Evolutionary conservation across 2,797 vertebrate species (phyloP).

Genomic region (Arctocebus calabarensis): DNA sequence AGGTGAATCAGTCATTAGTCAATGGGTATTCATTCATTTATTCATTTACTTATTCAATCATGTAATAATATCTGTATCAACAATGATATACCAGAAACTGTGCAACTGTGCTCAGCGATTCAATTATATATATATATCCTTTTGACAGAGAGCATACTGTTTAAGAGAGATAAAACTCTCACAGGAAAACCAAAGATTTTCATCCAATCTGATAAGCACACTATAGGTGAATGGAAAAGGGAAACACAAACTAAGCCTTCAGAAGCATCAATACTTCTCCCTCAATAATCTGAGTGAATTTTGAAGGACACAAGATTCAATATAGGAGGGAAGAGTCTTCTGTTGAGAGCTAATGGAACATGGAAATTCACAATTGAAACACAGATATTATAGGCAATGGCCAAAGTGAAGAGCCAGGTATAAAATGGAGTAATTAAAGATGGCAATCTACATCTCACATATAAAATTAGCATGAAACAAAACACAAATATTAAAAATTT

Average conservation of each 20-base stretch:
- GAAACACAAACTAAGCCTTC: background rate
- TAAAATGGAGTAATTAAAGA: background rate
- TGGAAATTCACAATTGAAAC: background rate
- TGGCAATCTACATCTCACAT: background rate
- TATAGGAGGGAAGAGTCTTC: background rate
- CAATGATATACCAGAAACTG: background rate
- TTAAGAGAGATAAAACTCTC: background rate
- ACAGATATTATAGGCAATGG: background rate
- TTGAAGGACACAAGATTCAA: background rate
- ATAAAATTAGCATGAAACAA: background rate
- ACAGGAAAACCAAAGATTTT: background rate
- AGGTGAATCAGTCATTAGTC: background rate
- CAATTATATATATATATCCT: background rate
- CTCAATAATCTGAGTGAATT: background rate
- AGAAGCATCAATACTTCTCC: fast-evolving
- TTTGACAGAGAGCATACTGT: background rate
- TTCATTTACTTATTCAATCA: background rate
- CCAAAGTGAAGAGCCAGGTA: background rate
- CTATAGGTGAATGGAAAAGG: background rate
- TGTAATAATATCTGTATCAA: background rate
- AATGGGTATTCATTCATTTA: background rate
- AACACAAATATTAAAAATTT: background rate
- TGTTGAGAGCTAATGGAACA: background rate
- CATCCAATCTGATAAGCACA: background rate
- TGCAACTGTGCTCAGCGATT: background rate